These are phyloP conservation scores for Reinhardtius hippoglossoides DNA, from an alignment of 2,113 vertebrate genomes.

Conservation along the genomic window DNA sequence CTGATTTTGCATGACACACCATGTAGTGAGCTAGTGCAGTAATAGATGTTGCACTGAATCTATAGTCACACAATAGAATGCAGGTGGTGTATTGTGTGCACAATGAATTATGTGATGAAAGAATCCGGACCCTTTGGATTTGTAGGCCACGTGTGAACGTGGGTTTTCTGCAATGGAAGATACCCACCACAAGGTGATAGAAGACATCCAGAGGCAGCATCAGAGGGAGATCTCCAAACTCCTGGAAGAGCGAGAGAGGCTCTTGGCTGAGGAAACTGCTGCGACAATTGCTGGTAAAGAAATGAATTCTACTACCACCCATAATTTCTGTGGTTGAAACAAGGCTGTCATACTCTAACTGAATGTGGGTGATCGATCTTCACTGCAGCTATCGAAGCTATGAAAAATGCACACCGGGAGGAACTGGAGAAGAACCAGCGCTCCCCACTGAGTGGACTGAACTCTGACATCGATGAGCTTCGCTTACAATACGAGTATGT, in stretches of 20 bases:
- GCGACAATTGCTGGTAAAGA: constrained; percentile 94
- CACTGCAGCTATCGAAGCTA: constrained; percentile 93
- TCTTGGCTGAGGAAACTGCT: constrained; percentile 94
- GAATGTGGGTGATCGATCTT: neutral
- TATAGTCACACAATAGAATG: constrained; percentile 19
- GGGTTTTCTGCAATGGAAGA: constrained; percentile 98
- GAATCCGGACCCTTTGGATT: constrained; percentile 4
- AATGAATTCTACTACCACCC: rapidly evolving
- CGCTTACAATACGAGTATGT: constrained; percentile 90
- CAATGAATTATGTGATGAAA: neutral
- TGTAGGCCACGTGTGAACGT: constrained; percentile 95
- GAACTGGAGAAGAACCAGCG: constrained; percentile 95
- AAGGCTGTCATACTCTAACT: neutral
- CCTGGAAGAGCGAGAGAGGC: constrained; percentile 92
- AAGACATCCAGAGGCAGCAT: constrained; percentile 95
- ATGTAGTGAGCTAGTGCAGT: constrained; percentile 10
- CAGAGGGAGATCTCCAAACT: constrained; percentile 96
- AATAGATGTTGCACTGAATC: constrained; percentile 32
- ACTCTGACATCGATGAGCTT: constrained; percentile 92
- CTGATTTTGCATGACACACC: constrained; percentile 50
- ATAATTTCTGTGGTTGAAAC: neutral
- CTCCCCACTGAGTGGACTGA: constrained; percentile 92
- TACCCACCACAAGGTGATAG: constrained; percentile 95
- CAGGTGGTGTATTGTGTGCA: neutral
- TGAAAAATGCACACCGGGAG: constrained; percentile 98